These are phyloP conservation scores for Heliocidaris erythrogramma DNA, from an alignment of 35 echinoderm and acorn worm genomes.

Conservation along the genomic window DNA sequence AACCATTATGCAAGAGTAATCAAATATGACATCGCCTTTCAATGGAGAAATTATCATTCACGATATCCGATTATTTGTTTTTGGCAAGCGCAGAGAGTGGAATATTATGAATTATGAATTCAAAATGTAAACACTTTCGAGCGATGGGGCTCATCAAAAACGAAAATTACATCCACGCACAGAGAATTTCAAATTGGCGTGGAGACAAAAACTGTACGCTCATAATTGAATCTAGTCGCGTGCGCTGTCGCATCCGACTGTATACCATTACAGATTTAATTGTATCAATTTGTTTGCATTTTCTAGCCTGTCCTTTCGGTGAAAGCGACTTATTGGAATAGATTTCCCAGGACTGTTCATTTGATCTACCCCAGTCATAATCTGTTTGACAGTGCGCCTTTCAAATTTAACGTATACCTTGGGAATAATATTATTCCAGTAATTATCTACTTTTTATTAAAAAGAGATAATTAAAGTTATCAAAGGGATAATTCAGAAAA, in stretches of 20 bases:
- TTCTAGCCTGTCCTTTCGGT: not conserved
- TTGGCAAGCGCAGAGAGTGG: not conserved
- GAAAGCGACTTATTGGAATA: not conserved
- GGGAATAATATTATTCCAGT: not conserved
- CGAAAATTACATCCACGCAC: not conserved
- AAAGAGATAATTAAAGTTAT: no score
- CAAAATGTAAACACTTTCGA: not conserved
- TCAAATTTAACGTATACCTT: not conserved
- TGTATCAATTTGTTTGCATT: constrained; percentile 12
- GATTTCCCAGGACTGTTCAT: constrained; percentile 9
- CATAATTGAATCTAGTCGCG: not conserved
- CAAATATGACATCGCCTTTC: no score
- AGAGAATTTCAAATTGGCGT: not conserved
- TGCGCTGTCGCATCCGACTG: not conserved
- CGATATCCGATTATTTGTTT: not conserved
- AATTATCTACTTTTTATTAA: not conserved
- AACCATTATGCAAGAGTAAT: no score
- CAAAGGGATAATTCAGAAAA: no score
- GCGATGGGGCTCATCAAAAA: not conserved
- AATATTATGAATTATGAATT: not conserved
- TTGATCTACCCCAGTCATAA: not conserved
- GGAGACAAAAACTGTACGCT: not conserved
- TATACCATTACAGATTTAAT: not conserved
- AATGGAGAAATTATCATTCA: not conserved
- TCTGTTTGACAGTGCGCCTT: not conserved